A percentile compares a stretch with the other conserved stretches of the same genome.
phyloP scores from a whole-genome alignment of 2,113 vertebrate genomes.

The Saguinus midas region DNA sequence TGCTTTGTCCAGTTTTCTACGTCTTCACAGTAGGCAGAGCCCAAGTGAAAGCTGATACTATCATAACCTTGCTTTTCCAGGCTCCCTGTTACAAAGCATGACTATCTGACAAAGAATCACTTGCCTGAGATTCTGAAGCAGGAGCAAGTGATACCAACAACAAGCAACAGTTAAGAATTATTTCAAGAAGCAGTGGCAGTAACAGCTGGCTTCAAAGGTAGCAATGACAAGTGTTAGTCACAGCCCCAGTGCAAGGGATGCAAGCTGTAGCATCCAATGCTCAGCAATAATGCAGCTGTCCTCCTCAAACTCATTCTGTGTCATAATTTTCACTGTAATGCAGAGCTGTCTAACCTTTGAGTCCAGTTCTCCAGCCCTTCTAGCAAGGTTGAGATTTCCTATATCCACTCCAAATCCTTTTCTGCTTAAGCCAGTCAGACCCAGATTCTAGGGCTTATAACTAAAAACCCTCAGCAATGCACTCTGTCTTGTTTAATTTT shows the following conservation, averaged over 20 bases:
- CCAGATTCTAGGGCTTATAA: constrained; percentile 11
- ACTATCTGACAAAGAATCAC: background rate
- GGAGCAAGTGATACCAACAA: background rate
- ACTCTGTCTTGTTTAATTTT: constrained; percentile 30
- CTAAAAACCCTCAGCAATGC: background rate
- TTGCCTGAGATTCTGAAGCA: background rate
- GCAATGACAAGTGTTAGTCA: background rate
- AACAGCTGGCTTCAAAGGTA: background rate
- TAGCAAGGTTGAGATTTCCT: background rate
- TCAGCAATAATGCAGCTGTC: background rate
- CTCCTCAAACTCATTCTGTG: background rate
- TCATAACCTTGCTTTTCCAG: background rate
- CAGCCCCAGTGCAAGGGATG: background rate
- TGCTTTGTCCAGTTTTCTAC: background rate
- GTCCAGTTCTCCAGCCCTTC: background rate
- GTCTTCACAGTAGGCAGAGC: background rate
- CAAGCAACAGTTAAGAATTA: background rate
- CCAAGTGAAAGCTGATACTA: background rate
- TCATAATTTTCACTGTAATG: background rate
- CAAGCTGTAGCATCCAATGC: too few relatives aligned
- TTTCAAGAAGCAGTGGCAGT: background rate
- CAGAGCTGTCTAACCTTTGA: background rate
- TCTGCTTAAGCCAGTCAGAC: background rate
- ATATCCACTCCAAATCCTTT: constrained; percentile 9
- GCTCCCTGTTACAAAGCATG: background rate